Evolutionary conservation across 2,797 vertebrate genomes (phyloP), one percentile per base, ranked within the genome.

Genomic region (Petrocephalus sullivani): DNA sequence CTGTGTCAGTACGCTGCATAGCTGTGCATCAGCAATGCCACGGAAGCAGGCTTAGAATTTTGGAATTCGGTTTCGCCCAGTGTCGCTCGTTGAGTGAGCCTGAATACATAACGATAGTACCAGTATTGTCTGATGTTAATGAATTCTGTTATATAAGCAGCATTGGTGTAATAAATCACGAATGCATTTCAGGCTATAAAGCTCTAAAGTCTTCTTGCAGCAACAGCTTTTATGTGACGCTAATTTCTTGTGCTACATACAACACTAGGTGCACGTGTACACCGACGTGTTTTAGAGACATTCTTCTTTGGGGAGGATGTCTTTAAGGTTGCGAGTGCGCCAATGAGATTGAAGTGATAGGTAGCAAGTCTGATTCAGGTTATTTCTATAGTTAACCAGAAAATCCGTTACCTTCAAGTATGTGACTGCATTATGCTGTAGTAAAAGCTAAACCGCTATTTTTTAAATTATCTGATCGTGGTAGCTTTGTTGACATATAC

Each of bases 61-160:
- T 21, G 5, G 10, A 49, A 83, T n/a, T 51, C 78, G 57, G 0
- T 33, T 51, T 41, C 14, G 37, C 23, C 21, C 23, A 4, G 16
- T 51, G 46, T 71, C 61, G 4, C 41, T 87, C 7, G 10, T 87
- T 23, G 54, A 49, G 10, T 51, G 46, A 41, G 53, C 78, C 56
- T 61, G 21, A 88, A 54, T 41, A 49, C 49, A 41, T 61, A 53
- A 64, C n/a, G 41, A 23, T 53, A 85, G 49, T 78, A 56, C 6
- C 82, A 85, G 87, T 85, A 61, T 85, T 88, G 82, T 53, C 28
- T 28, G 57, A 67, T 37, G 83, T 88, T 64, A 28, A 88, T 4
- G 2, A 64, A 83, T 88, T 64, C 46, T 71, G 23, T 88, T 60
- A 85, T 37, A 64, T 41, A 64, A 23, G 8, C 61, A 12, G 60